Evolutionary conservation across 2,888 invertebrate genomes (phyloP).

Genomic region (Auanema freiburgensis): DNA sequence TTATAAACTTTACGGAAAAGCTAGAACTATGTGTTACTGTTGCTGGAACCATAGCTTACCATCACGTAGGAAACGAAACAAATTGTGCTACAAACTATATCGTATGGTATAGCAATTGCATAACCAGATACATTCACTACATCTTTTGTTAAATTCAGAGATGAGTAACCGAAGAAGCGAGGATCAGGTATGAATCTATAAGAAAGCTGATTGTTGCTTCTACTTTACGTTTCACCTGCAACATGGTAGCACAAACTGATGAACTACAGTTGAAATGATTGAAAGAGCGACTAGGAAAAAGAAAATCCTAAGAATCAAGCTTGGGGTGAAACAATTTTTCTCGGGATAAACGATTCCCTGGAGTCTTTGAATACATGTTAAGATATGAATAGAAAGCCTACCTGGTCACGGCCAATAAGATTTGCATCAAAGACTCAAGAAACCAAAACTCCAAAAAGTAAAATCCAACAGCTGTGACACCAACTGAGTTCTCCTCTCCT

Average conservation of each 20-base stretch:
- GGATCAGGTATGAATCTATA: slow-evolving; percentile 15
- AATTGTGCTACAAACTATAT: slow-evolving; percentile 4
- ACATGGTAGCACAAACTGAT: slow-evolving; percentile 15
- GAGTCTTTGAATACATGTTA: background rate
- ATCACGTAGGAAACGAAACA: slow-evolving; percentile 13
- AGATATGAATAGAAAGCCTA: background rate
- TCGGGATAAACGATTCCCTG: slow-evolving; percentile 15
- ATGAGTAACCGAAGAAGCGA: slow-evolving; percentile 13
- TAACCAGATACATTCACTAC: slow-evolving; percentile 11
- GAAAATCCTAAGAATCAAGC: background rate
- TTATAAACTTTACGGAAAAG: too few relatives aligned
- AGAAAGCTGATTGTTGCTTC: too few relatives aligned
- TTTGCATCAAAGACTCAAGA: slow-evolving; percentile 10
- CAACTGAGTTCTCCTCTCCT: background rate
- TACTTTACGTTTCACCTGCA: slow-evolving; percentile 9
- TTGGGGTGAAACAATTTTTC: background rate
- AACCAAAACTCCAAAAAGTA: slow-evolving; percentile 16
- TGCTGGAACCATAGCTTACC: background rate
- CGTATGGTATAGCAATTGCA: slow-evolving; percentile 14
- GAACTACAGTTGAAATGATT: slow-evolving; percentile 5
- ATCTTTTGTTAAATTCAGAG: slow-evolving; percentile 2
- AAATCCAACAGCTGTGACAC: background rate
- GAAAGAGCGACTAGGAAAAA: background rate
- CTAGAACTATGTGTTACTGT: too few relatives aligned
- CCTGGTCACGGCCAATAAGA: slow-evolving; percentile 18